phyloP scores from a whole-genome alignment of 1,140 invertebrate genomes.

The Bombus affinis region DNA sequence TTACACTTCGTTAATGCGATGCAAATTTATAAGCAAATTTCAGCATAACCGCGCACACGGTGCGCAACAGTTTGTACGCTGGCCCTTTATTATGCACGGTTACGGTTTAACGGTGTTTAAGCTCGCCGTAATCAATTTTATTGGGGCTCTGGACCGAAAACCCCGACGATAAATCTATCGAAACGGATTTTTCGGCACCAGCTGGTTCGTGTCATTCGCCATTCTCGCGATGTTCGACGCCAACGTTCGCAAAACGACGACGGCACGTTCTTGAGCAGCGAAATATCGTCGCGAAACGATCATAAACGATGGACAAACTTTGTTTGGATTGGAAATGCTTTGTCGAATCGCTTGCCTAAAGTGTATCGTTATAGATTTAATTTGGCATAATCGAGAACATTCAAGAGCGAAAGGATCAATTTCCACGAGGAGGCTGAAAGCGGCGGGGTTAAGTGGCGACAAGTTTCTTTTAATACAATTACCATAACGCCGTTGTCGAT shows the following conservation, averaged over 20 bases:
- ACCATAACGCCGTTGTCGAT: slow-evolving; percentile 29
- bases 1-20: slow-evolving; percentile 44
- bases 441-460: background rate
- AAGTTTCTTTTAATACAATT: slow-evolving; percentile 32
- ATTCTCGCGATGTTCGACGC: background rate
- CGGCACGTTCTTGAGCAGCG: background rate
- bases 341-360: background rate
- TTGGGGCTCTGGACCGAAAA: slow-evolving; percentile 14
- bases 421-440: background rate
- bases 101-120: slow-evolving; percentile 51
- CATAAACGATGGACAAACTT: background rate
- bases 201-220: background rate
- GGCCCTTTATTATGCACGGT: slow-evolving; percentile 45
- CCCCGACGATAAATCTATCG: background rate
- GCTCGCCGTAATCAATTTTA: slow-evolving; percentile 55
- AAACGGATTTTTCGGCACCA: background rate
- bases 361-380: background rate
- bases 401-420: background rate
- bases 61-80: slow-evolving; percentile 46
- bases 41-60: slow-evolving; percentile 40
- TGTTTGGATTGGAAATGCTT: background rate
- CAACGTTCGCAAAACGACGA: background rate
- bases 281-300: background rate
- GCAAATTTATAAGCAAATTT: slow-evolving; percentile 56
- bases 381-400: background rate